A percentile compares a stretch with the other conserved stretches of the same genome.
Conservation (phyloP, 2,113 vertebrate genomes). For the Brachirus orientalis region DNA sequence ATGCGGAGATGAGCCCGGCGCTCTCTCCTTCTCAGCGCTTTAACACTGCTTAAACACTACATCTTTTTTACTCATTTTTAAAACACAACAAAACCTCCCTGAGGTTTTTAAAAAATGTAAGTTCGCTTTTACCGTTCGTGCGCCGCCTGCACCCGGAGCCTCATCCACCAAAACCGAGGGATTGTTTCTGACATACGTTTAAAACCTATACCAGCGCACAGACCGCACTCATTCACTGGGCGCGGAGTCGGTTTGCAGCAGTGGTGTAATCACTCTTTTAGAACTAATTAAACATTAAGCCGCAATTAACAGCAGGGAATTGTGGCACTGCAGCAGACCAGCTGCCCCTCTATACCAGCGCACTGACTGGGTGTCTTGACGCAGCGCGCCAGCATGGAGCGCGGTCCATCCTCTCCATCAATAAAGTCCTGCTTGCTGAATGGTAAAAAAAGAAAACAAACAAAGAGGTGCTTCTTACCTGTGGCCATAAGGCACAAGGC, state of each 20-base stretch:
- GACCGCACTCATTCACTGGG: not conserved
- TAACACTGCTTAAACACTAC: not conserved
- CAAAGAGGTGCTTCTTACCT: conserved; percentile 70
- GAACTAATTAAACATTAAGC: conserved; percentile 55
- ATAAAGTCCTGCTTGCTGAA: conserved; percentile 8
- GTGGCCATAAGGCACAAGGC: conserved; percentile 79
- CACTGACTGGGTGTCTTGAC: conserved; percentile 64
- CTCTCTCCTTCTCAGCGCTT: conserved; percentile 9
- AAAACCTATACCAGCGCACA: conserved; percentile 6
- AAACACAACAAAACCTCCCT: not conserved
- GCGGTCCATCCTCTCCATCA: conserved; percentile 32
- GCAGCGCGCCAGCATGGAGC: conserved; percentile 65
- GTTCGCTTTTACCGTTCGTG: conserved; percentile 50
- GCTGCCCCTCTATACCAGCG: conserved; percentile 37
- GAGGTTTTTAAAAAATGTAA: not conserved
- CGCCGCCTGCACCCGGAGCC: conserved; percentile 11
- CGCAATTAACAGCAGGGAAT: conserved; percentile 41
- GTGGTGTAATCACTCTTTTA: conserved; percentile 27
- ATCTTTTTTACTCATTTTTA: not conserved
- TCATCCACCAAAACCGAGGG: not conserved
- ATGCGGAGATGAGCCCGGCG: not conserved
- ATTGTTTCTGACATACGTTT: conserved; percentile 3
- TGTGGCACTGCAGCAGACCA: conserved; percentile 69
- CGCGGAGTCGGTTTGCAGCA: not conserved
- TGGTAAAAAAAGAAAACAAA: not conserved